Percentiles rank a stretch among this genome's conserved stretches.
Conservation (phyloP, 2,888 invertebrate species). For the Petrolisthes cinctipes region DNA sequence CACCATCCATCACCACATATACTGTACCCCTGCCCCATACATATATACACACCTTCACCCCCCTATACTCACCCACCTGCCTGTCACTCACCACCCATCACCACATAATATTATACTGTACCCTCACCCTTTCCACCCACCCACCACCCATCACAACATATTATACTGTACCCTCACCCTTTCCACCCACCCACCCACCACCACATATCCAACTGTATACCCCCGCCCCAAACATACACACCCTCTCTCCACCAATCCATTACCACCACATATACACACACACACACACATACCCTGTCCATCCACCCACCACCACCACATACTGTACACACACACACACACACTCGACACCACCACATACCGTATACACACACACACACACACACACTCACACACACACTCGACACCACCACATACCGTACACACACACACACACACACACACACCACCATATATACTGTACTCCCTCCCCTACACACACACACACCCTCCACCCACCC, state of each 20-base stretch:
- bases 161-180: no score
- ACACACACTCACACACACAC: neutral
- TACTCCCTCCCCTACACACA: neutral
- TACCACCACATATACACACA: neutral
- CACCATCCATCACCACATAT: no score
- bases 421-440: neutral
- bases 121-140: no score
- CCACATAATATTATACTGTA: no score
- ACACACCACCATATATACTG: neutral
- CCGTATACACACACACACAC: neutral
- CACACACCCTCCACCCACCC: neutral
- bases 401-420: neutral
- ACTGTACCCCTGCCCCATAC: no score
- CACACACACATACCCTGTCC: neutral
- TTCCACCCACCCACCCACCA: no score
- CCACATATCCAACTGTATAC: no score
- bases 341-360: neutral
- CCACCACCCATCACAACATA: no score
- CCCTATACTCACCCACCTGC: no score
- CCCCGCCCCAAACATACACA: no score
- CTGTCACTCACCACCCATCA: no score
- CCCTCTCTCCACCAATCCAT: neutral
- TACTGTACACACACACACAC: neutral
- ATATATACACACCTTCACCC: no score
- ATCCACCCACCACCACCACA: slow-evolving; percentile 1